A percentile compares a stretch with the other conserved stretches of the same genome.
Conservation (phyloP, 2,797 vertebrate genomes). For the Petrocephalus sullivani region DNA sequence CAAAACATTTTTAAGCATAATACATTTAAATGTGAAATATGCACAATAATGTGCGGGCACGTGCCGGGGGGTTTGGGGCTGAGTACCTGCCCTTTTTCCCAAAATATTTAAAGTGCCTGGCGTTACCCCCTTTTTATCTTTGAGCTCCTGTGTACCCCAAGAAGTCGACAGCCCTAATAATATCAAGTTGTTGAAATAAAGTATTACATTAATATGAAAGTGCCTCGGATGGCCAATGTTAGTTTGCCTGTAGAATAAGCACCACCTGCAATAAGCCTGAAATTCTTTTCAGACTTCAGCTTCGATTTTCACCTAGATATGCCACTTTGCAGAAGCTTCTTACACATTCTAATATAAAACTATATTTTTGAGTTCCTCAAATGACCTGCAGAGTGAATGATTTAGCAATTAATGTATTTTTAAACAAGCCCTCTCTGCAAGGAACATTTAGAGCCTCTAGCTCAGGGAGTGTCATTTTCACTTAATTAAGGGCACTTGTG, state of each 20-base stretch:
- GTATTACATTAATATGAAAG: not conserved
- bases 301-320: not conserved
- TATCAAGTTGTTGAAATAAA: not conserved
- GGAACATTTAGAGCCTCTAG: not conserved
- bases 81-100: not conserved
- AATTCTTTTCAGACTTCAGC: not conserved
- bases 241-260: not conserved
- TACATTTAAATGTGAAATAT: not conserved
- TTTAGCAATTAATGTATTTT: slow-evolving; percentile 1
- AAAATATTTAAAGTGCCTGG: not conserved
- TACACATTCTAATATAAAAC: not conserved
- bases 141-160: not conserved
- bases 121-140: not conserved
- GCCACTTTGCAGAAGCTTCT: not conserved
- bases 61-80: not conserved
- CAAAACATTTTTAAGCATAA: not conserved
- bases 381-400: not conserved
- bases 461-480: not conserved
- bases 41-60: not conserved
- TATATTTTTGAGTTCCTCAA: not conserved
- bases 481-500: not conserved
- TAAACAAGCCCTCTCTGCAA: not conserved
- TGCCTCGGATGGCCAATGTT: not conserved
- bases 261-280: not conserved
- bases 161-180: not conserved